These are phyloP conservation scores for Plectropomus leopardus DNA, from an alignment of 2,113 vertebrate species.

Conservation along the genomic window DNA sequence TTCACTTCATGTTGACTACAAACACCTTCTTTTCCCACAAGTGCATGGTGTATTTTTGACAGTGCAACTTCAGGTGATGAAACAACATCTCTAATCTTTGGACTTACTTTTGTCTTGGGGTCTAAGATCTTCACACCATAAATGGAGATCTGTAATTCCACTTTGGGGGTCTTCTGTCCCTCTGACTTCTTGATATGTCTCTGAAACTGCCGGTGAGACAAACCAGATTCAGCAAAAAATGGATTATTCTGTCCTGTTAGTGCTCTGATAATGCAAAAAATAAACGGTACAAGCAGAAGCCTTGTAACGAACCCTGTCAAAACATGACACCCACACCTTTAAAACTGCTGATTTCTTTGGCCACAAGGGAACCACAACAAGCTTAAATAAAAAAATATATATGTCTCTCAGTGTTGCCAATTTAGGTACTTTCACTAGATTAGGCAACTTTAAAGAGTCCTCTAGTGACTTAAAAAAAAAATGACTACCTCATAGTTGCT, in stretches of 20 bases:
- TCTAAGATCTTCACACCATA: slow-evolving; percentile 99
- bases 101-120: slow-evolving; percentile 94
- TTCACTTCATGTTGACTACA: background rate
- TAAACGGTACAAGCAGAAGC: background rate
- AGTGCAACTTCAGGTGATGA: background rate
- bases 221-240: background rate
- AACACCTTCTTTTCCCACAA: background rate
- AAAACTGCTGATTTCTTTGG: background rate
- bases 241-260: too few relatives aligned
- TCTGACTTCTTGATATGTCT: slow-evolving; percentile 99
- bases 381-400: background rate
- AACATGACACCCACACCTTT: background rate
- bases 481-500: too few relatives aligned
- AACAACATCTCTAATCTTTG: background rate
- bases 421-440: too few relatives aligned
- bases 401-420: too few relatives aligned
- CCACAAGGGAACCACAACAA: background rate
- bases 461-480: too few relatives aligned
- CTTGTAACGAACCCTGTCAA: background rate
- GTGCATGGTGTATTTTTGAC: background rate
- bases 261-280: too few relatives aligned
- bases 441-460: too few relatives aligned
- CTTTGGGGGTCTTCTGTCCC: slow-evolving; percentile 96
- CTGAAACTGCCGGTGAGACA: slow-evolving; percentile 88
- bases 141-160: slow-evolving; percentile 98